phyloP scores from a whole-genome alignment of 2,888 invertebrate species.

The Halocaridina rubra region DNA sequence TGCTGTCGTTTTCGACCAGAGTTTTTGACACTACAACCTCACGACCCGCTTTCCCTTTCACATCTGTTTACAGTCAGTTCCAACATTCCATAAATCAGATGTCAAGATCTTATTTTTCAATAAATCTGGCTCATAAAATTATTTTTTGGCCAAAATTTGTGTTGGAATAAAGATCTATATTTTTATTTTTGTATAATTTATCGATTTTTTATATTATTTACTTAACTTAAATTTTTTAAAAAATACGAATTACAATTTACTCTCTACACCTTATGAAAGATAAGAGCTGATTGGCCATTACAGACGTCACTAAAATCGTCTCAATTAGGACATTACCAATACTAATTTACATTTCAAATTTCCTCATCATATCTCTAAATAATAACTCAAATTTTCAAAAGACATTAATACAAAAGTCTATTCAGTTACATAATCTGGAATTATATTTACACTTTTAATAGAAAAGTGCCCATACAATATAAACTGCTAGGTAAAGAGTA shows the following conservation, averaged over 20 bases:
- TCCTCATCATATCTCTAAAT: no score
- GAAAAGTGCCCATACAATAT: no score
- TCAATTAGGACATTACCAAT: not conserved
- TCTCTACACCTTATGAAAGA: not conserved
- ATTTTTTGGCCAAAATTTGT: no score
- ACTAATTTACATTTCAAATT: not conserved
- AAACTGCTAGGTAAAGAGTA: no score
- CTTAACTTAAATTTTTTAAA: not conserved
- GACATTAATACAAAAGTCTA: no score
- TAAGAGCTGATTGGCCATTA: not conserved
- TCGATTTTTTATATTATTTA: no score
- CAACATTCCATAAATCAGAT: slow-evolving; percentile 2
- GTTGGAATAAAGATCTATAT: no score
- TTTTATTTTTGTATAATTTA: no score
- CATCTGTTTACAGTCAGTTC: slow-evolving; percentile 33
- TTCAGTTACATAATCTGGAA: no score
- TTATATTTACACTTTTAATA: no score
- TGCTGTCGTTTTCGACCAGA: no score
- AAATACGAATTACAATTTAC: not conserved
- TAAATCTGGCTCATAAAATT: not conserved
- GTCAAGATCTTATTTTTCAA: not conserved
- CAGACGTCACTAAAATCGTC: not conserved
- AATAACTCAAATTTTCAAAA: no score
- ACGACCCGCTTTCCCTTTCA: slow-evolving; percentile 29
- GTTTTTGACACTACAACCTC: slow-evolving; percentile 26